Base-by-base conservation (phyloP, 2,113 vertebrate genomes). In the Tamias sibiricus region DNA sequence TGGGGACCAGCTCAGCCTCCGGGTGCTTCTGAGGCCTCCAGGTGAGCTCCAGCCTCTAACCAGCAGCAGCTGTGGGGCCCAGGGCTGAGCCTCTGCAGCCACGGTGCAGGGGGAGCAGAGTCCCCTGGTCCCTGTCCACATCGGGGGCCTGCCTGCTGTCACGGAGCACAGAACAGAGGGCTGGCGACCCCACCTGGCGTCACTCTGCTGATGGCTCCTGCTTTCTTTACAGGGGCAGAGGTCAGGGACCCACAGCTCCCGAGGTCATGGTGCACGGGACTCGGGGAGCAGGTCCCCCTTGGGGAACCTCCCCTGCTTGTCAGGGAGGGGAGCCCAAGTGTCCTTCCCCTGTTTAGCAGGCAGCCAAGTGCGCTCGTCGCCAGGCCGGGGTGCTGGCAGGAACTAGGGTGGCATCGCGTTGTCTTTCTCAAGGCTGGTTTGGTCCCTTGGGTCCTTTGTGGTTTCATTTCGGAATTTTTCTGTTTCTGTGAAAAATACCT, bases 121-220 rank as follows among this genome's bases (percentile, higher is more conserved):
- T 52, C 35, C 35, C 28, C 4, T 1, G 1, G 54, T n/a, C 82
- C 95, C 8, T 0, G 42, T 62, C 66, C 37, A 62, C 32, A 1
- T 44, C 44, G 88, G 85, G 22, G 13, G 32, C 57, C 42, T 91
- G 22, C 26, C 16, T 32, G 86, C 0, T 11, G 0, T 64, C 30
- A 40, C 81, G 75, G 6, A 10, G 22, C 4, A 4, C 32, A 75
- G 87, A 54, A 8, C 7, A 66, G 85, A 96, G 74, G 59, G 26
- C 22, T 64, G 86, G 71, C 2, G 6, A 1, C 54, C 54, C 54
- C 54, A 54, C 17, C 54, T 8, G 54, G 54, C 20, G 19, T 57
- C 47, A 13, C 54, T 24, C 19, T 20, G 7, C 54, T 57, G 54
- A 22, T 57, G 2, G 19, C 54, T 57, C 54, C 20, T 10, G 2